Conservation (phyloP, 2,888 invertebrate genomes). For the Callosobruchus maculatus region DNA sequence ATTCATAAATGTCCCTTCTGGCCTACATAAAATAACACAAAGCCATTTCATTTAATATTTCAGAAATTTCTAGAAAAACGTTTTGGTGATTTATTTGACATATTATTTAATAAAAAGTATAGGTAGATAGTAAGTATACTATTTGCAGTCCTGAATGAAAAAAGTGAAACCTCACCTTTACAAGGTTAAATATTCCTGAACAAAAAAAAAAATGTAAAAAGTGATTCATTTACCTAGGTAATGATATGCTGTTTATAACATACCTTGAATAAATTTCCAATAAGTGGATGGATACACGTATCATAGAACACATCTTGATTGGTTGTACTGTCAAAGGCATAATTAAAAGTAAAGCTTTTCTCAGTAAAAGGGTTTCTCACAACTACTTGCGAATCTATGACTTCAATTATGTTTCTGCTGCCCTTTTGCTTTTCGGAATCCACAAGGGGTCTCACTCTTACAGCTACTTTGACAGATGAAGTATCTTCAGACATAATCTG, state of each 20-base stretch:
- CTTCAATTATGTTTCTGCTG: constrained; percentile 69
- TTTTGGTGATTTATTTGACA: too few species aligned
- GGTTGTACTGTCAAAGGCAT: constrained; percentile 70
- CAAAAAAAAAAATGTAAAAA: too few species aligned
- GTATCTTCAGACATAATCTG: constrained; percentile 37
- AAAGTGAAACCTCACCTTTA: too few species aligned
- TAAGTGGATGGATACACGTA: constrained; percentile 65
- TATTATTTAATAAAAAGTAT: too few species aligned
- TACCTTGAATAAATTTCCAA: constrained; percentile 73
- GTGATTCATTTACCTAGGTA: too few species aligned
- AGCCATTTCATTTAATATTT: too few species aligned
- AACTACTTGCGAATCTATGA: constrained; percentile 67
- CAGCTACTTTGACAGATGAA: constrained; percentile 67
- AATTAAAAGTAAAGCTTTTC: constrained; percentile 78
- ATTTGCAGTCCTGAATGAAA: too few species aligned
- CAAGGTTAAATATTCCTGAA: too few species aligned
- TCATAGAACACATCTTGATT: constrained; percentile 72
- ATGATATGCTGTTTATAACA: background rate
- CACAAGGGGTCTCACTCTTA: constrained; percentile 78
- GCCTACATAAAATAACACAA: too few species aligned
- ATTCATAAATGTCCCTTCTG: too few species aligned
- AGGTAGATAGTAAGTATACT: too few species aligned
- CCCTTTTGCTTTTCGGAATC: constrained; percentile 69
- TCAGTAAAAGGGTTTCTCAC: constrained; percentile 56
- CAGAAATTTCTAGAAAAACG: too few species aligned